These are phyloP conservation scores for Yoshiicerus persimilis DNA, from an alignment of 1,140 invertebrate species.

Conservation along the genomic window DNA sequence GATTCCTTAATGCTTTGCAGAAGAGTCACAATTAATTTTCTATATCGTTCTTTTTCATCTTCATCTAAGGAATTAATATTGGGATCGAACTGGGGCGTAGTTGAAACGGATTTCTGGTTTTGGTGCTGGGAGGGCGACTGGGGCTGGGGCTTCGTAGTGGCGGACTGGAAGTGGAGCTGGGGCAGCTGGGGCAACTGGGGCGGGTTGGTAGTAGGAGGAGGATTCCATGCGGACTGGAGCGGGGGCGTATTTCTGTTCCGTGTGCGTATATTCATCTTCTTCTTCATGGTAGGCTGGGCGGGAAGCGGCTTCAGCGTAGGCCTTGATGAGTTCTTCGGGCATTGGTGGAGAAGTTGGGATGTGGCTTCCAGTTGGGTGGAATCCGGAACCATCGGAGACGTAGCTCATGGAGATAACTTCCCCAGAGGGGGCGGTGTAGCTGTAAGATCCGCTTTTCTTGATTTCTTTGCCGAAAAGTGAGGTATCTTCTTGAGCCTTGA, in stretches of 20 bases:
- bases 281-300: no score
- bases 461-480: neutral
- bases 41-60: neutral
- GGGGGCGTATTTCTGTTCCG: no score
- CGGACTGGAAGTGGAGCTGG: neutral
- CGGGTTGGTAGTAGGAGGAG: no score
- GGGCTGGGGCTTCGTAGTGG: neutral
- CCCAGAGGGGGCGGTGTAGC: neutral
- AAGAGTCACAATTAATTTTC: neutral
- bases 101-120: neutral
- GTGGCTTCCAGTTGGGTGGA: neutral
- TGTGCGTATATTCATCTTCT: no score
- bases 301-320: neutral
- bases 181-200: neutral
- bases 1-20: neutral
- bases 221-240: neutral
- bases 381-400: neutral
- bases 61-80: neutral
- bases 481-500: neutral
- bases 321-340: neutral
- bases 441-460: neutral
- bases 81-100: neutral
- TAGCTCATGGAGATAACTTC: neutral
- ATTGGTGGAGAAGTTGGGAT: neutral
- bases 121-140: neutral